Conservation (phyloP, 2,797 vertebrate species). For the Myripristis jacobus region DNA sequence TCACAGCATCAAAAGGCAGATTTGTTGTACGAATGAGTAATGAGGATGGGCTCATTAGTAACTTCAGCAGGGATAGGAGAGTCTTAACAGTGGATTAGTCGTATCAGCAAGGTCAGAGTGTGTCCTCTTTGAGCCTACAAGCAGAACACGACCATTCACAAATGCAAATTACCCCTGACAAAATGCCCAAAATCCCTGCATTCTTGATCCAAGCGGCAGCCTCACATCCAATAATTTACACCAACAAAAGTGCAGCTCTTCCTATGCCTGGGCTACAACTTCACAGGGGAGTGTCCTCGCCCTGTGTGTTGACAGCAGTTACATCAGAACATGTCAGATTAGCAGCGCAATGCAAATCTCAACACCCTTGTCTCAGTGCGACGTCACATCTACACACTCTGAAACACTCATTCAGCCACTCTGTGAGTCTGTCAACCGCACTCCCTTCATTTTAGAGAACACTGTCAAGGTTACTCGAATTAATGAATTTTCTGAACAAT, state of each 20-base stretch:
- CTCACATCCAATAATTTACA: not conserved
- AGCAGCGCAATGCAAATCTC: slow-evolving; percentile 43
- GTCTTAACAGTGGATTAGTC: slow-evolving; percentile 69
- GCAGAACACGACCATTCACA: slow-evolving; percentile 41
- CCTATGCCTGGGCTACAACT: slow-evolving; percentile 3
- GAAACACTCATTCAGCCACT: slow-evolving; percentile 4
- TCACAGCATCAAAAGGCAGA: slow-evolving; percentile 35
- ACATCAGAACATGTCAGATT: slow-evolving; percentile 54
- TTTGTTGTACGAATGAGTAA: slow-evolving; percentile 27
- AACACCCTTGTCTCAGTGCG: slow-evolving; percentile 21
- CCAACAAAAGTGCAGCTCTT: not conserved
- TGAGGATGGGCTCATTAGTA: slow-evolving; percentile 52
- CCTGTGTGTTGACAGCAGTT: slow-evolving; percentile 47
- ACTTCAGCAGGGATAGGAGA: slow-evolving; percentile 62
- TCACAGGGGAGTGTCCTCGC: slow-evolving; percentile 25
- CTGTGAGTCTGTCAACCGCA: not conserved
- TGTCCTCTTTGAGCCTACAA: slow-evolving; percentile 44
- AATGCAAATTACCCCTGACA: slow-evolving; percentile 2
- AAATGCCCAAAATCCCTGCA: not conserved
- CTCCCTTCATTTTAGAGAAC: not conserved
- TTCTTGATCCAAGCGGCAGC: not conserved
- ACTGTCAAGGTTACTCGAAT: slow-evolving; percentile 10
- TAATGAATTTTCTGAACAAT: not conserved
- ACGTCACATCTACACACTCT: slow-evolving; percentile 22
- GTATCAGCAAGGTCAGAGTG: slow-evolving; percentile 55